Evolutionary conservation across 2,888 invertebrate species (phyloP), one percentile per base, ranked within the genome.

Genomic region (Pristionchus exspectatus): DNA sequence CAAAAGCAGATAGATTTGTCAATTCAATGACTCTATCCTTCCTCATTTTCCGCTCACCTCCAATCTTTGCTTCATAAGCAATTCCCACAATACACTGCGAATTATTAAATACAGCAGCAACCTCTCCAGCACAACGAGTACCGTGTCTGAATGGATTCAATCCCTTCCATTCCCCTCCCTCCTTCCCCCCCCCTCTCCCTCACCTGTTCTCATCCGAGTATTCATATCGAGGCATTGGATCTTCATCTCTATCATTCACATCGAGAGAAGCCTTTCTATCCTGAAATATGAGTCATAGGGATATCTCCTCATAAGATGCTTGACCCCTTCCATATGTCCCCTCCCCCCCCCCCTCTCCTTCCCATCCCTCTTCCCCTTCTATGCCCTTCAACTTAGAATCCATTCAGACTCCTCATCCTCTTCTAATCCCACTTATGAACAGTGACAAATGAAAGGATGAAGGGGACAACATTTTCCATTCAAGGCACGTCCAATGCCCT

Each of bases 151-250:
- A 54, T 33, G 4, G 27, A 12, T 44, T 33, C 77, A 30, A 33
- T 24, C n/a, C 27, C 21, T 69, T 69, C 69, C 24, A 12, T 69
- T 7, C n/a, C n/a, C 2, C 5, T 9, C 16, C 69, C 7, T 24
- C 16, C 12, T 69, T 66, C 66, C 7, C n/a, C 24, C 66, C 7
- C 66, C 66, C 18, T 27, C 12, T n/a, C n/a, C 12, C 96, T 93
- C 96, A 96, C 38, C 98, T 97, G 96, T 99, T 99, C 90, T 98
- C 98, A 96, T 99, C 98, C 89, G 98, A 97, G 96, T 98, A 97
- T 95, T 99, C 99, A 95, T 99, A 99, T 92, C 98, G 97, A 0
- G 99, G 99, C 97, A 98, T 98, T 0, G 99, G 99, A 96, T 99
- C 98, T 2, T 97, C 97, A 95, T 99, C 99, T 95, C 98, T 97